phyloP scores from a whole-genome alignment of 2,888 invertebrate species.

The Heliconius sara region DNA sequence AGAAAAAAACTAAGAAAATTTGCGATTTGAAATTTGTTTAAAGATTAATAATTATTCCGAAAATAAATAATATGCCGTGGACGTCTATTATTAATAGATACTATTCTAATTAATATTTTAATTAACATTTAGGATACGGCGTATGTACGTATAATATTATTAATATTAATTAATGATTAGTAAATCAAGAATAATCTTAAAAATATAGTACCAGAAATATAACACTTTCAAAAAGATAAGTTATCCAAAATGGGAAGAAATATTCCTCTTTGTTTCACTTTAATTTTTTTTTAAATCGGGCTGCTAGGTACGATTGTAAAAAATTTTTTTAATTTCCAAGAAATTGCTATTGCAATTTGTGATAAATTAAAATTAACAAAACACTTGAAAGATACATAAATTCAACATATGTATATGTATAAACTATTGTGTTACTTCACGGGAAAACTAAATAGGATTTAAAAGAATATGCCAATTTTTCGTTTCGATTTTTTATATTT shows the following conservation, averaged over 20 bases:
- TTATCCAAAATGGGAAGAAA: constrained; percentile 1
- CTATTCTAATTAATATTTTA: not conserved
- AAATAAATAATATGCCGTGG: not conserved
- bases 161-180: not conserved
- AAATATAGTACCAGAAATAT: not conserved
- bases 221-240: not conserved
- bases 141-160: not conserved
- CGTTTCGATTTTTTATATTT: constrained; percentile 24
- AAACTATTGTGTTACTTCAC: not conserved
- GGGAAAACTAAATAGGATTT: constrained; percentile 10
- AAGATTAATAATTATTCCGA: not conserved
- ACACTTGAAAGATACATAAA: no score
- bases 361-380: no score
- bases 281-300: not conserved
- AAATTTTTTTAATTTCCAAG: no score
- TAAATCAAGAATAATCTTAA: no score
- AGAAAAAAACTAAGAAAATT: not conserved
- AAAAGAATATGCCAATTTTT: constrained; percentile 14
- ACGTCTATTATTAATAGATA: not conserved
- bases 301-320: not conserved
- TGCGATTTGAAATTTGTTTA: not conserved
- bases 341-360: no score
- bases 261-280: not conserved
- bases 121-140: not conserved
- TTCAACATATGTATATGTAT: not conserved